A percentile compares a stretch with the other conserved stretches of the same genome.
Conservation (phyloP, 2,797 vertebrate species). For the Carapus acus region DNA sequence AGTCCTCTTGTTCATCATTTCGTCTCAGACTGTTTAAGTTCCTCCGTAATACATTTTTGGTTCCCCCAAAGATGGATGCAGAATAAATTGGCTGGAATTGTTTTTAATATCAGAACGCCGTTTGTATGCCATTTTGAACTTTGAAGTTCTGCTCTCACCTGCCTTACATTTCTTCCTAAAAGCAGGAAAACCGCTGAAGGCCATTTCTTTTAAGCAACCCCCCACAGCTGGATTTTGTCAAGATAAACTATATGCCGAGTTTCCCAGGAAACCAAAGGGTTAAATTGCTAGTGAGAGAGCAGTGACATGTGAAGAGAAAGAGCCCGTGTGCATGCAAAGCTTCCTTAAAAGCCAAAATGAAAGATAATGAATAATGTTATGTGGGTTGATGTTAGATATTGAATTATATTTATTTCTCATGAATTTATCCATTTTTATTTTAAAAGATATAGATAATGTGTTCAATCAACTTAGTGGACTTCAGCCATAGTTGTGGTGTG, state of each 20-base stretch:
- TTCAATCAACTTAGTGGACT: neutral
- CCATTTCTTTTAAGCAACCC: slow-evolving; percentile 57
- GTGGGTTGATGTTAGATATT: too few species aligned
- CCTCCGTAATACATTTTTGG: neutral
- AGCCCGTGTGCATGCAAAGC: slow-evolving; percentile 18
- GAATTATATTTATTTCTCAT: neutral
- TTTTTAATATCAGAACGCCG: slow-evolving; percentile 19
- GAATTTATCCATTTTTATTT: slow-evolving; percentile 4
- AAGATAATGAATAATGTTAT: neutral
- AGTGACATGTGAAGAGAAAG: slow-evolving; percentile 39
- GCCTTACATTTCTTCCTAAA: slow-evolving; percentile 57
- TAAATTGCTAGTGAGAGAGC: slow-evolving; percentile 55
- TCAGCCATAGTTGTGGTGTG: neutral
- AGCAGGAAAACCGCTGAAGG: slow-evolving; percentile 59
- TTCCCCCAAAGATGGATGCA: slow-evolving; percentile 5
- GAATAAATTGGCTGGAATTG: neutral
- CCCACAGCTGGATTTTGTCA: slow-evolving; percentile 71
- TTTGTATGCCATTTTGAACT: slow-evolving; percentile 21
- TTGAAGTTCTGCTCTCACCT: slow-evolving; percentile 52
- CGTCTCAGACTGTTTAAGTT: too few species aligned
- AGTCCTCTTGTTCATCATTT: too few species aligned
- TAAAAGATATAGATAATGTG: neutral
- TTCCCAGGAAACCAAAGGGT: slow-evolving; percentile 54
- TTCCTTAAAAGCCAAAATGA: neutral
- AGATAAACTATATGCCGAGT: slow-evolving; percentile 54